Conservation (phyloP, 2,888 invertebrate genomes). For the Agrypnus murinus region DNA sequence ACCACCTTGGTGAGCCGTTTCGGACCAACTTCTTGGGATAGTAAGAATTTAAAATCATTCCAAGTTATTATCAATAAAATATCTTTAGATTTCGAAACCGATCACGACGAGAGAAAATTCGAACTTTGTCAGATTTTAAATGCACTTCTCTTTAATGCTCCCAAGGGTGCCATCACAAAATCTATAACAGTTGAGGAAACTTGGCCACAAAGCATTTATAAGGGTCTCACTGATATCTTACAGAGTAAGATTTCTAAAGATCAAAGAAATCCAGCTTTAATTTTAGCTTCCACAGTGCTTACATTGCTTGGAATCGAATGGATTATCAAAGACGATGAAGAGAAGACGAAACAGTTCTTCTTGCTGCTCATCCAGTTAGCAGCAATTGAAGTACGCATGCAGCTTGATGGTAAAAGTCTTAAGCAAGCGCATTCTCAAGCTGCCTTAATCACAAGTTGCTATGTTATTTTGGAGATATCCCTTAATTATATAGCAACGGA, state of each 20-base stretch:
- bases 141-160: conserved; percentile 83
- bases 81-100: conserved; percentile 90
- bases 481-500: conserved; percentile 87
- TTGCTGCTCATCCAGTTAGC: conserved; percentile 88
- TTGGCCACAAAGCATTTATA: conserved; percentile 88
- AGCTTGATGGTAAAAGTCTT: conserved; percentile 89
- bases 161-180: conserved; percentile 78
- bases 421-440: conserved; percentile 85
- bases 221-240: conserved; percentile 88
- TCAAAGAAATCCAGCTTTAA: conserved; percentile 92
- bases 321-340: conserved; percentile 86
- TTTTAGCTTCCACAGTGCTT: conserved; percentile 86
- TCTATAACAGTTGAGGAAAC: conserved; percentile 79
- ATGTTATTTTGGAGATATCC: conserved; percentile 86
- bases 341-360: conserved; percentile 87
- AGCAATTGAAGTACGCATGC: conserved; percentile 96
- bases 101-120: conserved; percentile 92
- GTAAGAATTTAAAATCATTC: conserved; percentile 84
- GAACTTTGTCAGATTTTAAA: conserved; percentile 88
- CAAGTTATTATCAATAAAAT: conserved; percentile 89
- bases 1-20: conserved; percentile 81
- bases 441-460: conserved; percentile 88
- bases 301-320: conserved; percentile 90
- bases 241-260: conserved; percentile 90
- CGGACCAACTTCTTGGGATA: conserved; percentile 85